A percentile compares a stretch with the other conserved stretches of the same genome.
phyloP scores from a whole-genome alignment of 1,140 invertebrate genomes.

The Thaumatotibia leucotreta region DNA sequence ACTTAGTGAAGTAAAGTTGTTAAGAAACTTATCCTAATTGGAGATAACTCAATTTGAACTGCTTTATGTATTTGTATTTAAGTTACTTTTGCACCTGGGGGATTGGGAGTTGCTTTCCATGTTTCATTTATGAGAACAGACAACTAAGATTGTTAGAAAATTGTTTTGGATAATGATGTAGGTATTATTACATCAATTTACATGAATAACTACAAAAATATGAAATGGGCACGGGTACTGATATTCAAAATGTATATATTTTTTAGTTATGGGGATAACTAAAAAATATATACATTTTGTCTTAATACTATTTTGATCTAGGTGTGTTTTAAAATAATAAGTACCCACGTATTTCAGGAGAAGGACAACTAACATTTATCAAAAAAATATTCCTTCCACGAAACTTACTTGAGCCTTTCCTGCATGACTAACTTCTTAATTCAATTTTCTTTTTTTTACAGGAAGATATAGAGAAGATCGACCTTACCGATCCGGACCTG shows the following conservation, averaged over 20 bases:
- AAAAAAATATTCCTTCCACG: background rate
- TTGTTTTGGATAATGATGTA: background rate
- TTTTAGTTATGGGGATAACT: too few species aligned
- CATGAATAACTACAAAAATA: too few species aligned
- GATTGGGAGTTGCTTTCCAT: background rate
- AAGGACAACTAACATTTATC: background rate
- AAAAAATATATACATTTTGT: too few species aligned
- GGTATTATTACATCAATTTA: too few species aligned
- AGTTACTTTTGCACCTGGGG: background rate
- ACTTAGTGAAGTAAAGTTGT: background rate
- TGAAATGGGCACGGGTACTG: too few species aligned
- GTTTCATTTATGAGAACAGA: background rate
- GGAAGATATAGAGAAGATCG: slow-evolving; percentile 87
- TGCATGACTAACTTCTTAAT: background rate
- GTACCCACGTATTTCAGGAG: too few species aligned
- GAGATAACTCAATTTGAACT: background rate
- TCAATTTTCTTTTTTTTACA: slow-evolving; percentile 30
- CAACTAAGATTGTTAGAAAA: background rate
- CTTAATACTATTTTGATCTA: too few species aligned
- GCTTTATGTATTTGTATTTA: background rate
- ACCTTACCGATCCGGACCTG: slow-evolving; percentile 89
- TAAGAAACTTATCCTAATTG: background rate
- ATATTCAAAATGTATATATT: too few species aligned
- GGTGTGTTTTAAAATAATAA: too few species aligned
- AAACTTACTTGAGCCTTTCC: too few species aligned